Conservation (phyloP, 2,888 invertebrate species). For the Leptinotarsa rubiginosa region DNA sequence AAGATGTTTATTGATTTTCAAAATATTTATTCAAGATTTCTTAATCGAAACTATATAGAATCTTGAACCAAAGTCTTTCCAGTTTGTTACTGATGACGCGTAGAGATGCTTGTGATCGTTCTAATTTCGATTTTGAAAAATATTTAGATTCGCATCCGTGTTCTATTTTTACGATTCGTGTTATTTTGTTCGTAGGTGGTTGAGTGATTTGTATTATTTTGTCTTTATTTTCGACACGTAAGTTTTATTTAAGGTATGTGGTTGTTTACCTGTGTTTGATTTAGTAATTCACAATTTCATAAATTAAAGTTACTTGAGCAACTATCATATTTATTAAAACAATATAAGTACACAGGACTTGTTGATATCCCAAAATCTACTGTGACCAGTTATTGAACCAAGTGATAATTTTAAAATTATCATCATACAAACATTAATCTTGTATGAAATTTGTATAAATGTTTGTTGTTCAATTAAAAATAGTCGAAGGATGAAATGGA, state of each 20-base stretch:
- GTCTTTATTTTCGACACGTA: background rate
- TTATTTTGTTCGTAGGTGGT: background rate
- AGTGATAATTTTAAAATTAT: too few species aligned
- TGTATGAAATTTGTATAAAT: too few species aligned
- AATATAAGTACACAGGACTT: too few species aligned
- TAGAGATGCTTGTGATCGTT: background rate
- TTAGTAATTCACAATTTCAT: background rate
- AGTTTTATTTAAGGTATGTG: background rate
- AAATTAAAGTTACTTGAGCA: too few species aligned
- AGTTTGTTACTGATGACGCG: background rate
- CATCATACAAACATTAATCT: too few species aligned
- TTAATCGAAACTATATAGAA: slow-evolving; percentile 5
- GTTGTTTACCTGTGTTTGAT: background rate
- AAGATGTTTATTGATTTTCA: slow-evolving; percentile 9
- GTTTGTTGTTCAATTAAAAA: too few species aligned
- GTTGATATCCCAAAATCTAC: too few species aligned
- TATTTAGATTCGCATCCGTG: slow-evolving; percentile 7
- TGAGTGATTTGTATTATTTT: background rate
- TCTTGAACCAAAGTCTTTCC: background rate
- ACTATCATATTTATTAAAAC: too few species aligned
- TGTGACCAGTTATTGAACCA: too few species aligned
- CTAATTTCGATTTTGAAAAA: background rate
- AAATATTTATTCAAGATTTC: slow-evolving; percentile 6
- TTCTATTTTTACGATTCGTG: background rate
- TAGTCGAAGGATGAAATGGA: too few species aligned